phyloP scores from a whole-genome alignment of 2,113 vertebrate species.

The Phyllopteryx taeniolatus region DNA sequence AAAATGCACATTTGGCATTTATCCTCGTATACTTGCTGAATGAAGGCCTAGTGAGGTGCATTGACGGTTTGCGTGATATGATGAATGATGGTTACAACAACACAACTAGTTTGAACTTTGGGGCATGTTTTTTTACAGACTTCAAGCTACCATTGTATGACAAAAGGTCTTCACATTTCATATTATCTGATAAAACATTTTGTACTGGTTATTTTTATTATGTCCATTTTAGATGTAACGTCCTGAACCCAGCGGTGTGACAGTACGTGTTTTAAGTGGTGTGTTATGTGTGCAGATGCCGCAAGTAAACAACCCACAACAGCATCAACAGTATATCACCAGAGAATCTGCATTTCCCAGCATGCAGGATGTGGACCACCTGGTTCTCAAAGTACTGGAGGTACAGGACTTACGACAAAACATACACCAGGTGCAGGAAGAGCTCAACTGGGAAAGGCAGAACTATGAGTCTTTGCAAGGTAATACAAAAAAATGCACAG shows the following conservation, averaged over 20 bases:
- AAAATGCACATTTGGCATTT: no score
- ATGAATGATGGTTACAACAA: not conserved
- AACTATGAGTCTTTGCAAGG: constrained; percentile 67
- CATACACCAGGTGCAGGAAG: constrained; percentile 69
- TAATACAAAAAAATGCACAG: constrained; percentile 14
- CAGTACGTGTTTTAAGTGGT: not conserved
- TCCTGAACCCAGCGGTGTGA: constrained; percentile 52
- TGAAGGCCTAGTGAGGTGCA: not conserved
- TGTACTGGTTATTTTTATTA: no score
- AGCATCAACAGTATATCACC: not conserved
- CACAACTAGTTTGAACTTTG: not conserved
- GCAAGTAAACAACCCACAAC: constrained; percentile 3
- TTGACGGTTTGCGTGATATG: not conserved
- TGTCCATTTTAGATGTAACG: not conserved
- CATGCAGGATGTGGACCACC: constrained; percentile 48
- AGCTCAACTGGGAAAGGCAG: constrained; percentile 74
- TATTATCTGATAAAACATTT: not conserved
- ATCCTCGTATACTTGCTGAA: no score
- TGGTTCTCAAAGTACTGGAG: constrained; percentile 64
- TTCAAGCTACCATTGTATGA: not conserved
- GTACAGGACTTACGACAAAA: constrained; percentile 64
- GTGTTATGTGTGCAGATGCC: constrained; percentile 1
- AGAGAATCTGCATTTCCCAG: constrained; percentile 1
- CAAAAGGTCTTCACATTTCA: not conserved
- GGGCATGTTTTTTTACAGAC: no score